Base-by-base conservation (phyloP, 2,888 invertebrate genomes). In the Trissonchulus latispiculum region DNA sequence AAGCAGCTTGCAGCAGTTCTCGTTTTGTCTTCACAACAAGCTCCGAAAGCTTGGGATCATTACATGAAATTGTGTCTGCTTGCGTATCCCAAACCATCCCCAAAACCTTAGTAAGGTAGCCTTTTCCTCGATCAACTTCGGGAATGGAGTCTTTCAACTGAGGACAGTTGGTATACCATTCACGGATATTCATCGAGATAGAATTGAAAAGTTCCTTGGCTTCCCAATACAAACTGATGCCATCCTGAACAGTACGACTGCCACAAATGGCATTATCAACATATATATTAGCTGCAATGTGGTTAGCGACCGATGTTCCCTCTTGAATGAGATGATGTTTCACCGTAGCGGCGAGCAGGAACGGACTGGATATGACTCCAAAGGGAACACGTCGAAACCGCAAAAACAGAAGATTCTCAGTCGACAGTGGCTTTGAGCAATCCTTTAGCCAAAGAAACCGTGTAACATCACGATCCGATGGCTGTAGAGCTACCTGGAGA, bases 181-280 rank as follows among this genome's bases (percentile, higher is more conserved):
- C 74, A 23, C 74, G 29, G 28, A n/a, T 32, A 32, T 74, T 74
- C 74, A 74, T 74, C 2, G 59, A 68, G 1, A 33, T 36, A 28
- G 23, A 18, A 1, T 8, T 23, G 68, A 77, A 77, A 15, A 76
- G 61, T 29, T 36, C 59, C 33, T 77, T 78, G 0, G 72, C 71
- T 32, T 70, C 72, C 31, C 28, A 18, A 32, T 64, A 71, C 23
- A 75, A 67, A 1, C 3, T 3, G 3, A 64, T n/a, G 1, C 75
- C 75, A 62, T 76, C 76, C 59, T 37, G 28, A 28, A 32, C 61
- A 18, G 37, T 64, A n/a, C 23, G n/a, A n/a, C 23, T 8, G 31
- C 67, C 23, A 32, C 37, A 1, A 77, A 71, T 29, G 18, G 61
- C 2, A 77, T 77, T 68, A 71, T 77, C 77, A 2, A 77, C 77